These are phyloP conservation scores for Cryptocephalus primarius DNA, from an alignment of 2,888 invertebrate genomes.

Conservation along the genomic window DNA sequence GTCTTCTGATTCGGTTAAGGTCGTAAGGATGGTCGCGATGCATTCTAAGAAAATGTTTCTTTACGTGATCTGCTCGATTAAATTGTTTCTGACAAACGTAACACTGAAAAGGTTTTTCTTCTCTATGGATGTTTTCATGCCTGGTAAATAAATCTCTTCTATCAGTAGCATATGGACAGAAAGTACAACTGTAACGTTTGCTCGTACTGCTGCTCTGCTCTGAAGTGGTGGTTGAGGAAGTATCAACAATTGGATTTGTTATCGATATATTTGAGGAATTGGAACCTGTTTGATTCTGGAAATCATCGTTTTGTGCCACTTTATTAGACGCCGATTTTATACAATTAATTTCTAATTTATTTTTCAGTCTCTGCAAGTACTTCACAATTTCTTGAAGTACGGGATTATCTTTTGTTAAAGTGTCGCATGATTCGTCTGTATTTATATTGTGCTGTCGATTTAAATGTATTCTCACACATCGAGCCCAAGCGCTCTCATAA, in stretches of 20 bases:
- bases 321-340: slow-evolving; percentile 26
- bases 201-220: slow-evolving; percentile 17
- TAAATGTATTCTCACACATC: slow-evolving; percentile 62
- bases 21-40: slow-evolving; percentile 85
- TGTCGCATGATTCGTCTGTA: slow-evolving; percentile 46
- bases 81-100: slow-evolving; percentile 88
- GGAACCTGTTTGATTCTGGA: slow-evolving; percentile 13
- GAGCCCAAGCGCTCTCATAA: slow-evolving; percentile 65
- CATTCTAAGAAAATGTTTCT: slow-evolving; percentile 88
- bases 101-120: slow-evolving; percentile 89
- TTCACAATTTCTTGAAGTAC: slow-evolving; percentile 63
- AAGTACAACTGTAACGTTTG: slow-evolving; percentile 76
- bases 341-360: slow-evolving; percentile 43
- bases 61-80: slow-evolving; percentile 88
- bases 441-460: slow-evolving; percentile 60
- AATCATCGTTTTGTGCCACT: slow-evolving; percentile 14
- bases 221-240: slow-evolving; percentile 11
- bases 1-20: slow-evolving; percentile 64
- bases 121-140: slow-evolving; percentile 87
- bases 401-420: slow-evolving; percentile 58
- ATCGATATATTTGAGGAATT: slow-evolving; percentile 9
- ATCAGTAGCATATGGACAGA: slow-evolving; percentile 86
- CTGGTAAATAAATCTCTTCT: slow-evolving; percentile 81
- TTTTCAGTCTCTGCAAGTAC: slow-evolving; percentile 57
- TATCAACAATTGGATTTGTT: slow-evolving; percentile 20